Base-by-base conservation (phyloP, 2,888 invertebrate species). In the Drosophila prostipennis region DNA sequence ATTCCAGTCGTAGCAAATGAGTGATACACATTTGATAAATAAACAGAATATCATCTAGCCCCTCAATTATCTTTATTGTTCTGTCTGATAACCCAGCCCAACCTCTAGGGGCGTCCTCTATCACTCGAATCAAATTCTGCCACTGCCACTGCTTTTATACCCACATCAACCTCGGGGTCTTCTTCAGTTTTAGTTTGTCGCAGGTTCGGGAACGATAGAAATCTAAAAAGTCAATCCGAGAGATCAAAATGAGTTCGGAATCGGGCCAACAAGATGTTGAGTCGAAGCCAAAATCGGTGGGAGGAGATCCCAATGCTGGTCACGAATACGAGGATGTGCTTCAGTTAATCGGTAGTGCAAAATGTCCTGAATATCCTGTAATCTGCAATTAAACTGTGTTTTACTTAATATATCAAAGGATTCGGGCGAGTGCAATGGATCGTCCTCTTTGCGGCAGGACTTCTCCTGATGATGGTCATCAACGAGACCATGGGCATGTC, bases 401-500 rank as follows among this genome's bases (percentile, higher is more conserved):
- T 16, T 36, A 7, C 10, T 16, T 6, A 6, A 45, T 29, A 5
- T 14, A 4, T 6, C 51, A 11, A 90, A 95, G 95, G 95, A 48
- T 94, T 94, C 78, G 95, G 95, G 0, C 86, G 91, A n/a, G 94
- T 94, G 89, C 95, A 95, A 85, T 90, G 94, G 59, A 89, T 93
- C 34, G 92, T 95, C 45, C 92, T 95, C 80, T 77, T 95, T 55
- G 93, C 94, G 52, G 93, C 94, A 13, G 95, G 95, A 0, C 89
- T 94, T 6, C 93, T 94, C 37, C 91, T 95, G 11, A 94, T 95
- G 94, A 94, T 94, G 48, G 94, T 95, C 75, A 95, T 95, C 70
- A 94, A 95, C 91, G 95, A 95, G 91, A 95, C 94, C 11, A 93
- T 95, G 91, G 94, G 94, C 1, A 93, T 95, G 90, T 94, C 95